Base-by-base conservation (phyloP, 2,888 invertebrate species). In the Frankliniella fusca region DNA sequence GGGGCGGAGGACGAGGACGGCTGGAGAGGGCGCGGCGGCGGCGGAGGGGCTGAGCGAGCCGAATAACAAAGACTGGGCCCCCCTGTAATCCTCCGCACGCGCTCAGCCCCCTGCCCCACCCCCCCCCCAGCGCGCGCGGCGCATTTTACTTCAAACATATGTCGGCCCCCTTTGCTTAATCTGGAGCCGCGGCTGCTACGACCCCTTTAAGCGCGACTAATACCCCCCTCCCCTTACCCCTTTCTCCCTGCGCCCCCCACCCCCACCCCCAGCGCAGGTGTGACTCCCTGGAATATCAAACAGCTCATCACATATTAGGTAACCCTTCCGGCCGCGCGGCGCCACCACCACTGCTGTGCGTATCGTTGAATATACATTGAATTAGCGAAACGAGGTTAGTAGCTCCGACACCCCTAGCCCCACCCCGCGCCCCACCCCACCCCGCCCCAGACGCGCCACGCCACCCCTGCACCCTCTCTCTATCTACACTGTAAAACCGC, bases 341-440 rank as follows among this genome's bases (percentile, higher is more conserved):
- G 20, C 61, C 18, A 15, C n/a, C 1, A 9, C 54, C 15, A 12
- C 54, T 54, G 11, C 23, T 10, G 70, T 8, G 27, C 70, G 70
- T 76, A 76, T 76, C 70, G 70, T 23, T 76, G 70, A 76, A 76
- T 76, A 76, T 76, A 76, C 70, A 76, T 76, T 76, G 70, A 76
- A 76, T 76, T 76, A 76, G 70, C 70, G 70, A 27, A 76, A 76
- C 70, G 70, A 76, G 70, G 70, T 76, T 76, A 76, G 70, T 23
- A 27, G 70, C 70, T 61, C 20, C 61, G 20, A 61, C 61, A 18
- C 61, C 61, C 20, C 61, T 18, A 50, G 10, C 50, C 9, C 50
- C 50, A 50, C 50, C 50, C n/a, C n/a, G 54, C 54, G 15, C 12
- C 54, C 54, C 54, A 54, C 54, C 54, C n/a, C n/a, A 15, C 18